Conservation (phyloP, 2,797 vertebrate genomes). For the Ambastaia sidthimunki region DNA sequence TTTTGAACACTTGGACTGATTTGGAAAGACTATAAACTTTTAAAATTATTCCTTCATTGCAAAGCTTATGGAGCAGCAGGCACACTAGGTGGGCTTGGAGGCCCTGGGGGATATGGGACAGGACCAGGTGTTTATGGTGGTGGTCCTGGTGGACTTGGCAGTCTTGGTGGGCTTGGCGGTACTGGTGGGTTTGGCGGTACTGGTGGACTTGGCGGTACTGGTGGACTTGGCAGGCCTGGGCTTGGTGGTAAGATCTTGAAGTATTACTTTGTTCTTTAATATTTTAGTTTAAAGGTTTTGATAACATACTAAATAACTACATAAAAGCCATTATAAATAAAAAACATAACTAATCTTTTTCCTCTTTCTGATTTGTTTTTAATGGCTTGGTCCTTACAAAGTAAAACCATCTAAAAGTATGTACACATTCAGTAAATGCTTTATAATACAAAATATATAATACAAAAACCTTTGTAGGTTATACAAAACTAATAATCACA, state of each 20-base stretch:
- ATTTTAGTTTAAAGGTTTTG: not conserved
- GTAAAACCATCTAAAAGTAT: slow-evolving; percentile 76
- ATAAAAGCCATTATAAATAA: too few relatives aligned
- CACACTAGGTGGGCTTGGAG: slow-evolving; percentile 55
- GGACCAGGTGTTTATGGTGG: slow-evolving; percentile 61
- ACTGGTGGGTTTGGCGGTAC: slow-evolving; percentile 51
- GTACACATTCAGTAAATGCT: slow-evolving; percentile 32
- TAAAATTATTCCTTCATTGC: slow-evolving; percentile 20
- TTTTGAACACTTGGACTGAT: not conserved
- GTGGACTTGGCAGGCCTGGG: slow-evolving; percentile 54
- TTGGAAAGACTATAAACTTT: not conserved
- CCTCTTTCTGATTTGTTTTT: slow-evolving; percentile 32
- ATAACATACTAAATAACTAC: too few relatives aligned
- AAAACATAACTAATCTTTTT: not conserved
- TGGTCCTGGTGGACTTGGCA: slow-evolving; percentile 45
- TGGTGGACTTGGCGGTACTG: slow-evolving; percentile 34
- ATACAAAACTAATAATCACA: not conserved
- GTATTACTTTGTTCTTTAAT: not conserved
- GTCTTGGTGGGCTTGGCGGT: slow-evolving; percentile 30
- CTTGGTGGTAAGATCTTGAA: slow-evolving; percentile 61
- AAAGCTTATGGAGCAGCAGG: slow-evolving; percentile 66
- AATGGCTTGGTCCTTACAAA: slow-evolving; percentile 66
- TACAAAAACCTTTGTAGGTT: not conserved
- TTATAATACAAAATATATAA: not conserved
- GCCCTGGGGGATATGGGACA: slow-evolving; percentile 46